Base-by-base conservation (phyloP, 1,140 invertebrate genomes). In the Campoletis sonorensis region DNA sequence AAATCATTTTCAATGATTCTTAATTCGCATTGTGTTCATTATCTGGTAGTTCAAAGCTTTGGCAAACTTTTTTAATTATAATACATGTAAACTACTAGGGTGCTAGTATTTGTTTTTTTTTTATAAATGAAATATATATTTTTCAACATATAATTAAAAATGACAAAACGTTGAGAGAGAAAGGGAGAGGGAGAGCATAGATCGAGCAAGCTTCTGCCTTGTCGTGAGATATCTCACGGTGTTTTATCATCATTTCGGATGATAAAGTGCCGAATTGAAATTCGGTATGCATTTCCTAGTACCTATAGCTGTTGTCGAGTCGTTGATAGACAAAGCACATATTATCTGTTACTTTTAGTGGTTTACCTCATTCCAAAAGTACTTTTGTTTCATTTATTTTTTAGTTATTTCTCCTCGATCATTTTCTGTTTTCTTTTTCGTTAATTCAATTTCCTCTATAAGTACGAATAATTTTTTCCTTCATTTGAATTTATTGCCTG, bases 291-390 rank as follows among this genome's bases (percentile, higher is more conserved):
- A 90, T 89, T 84, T 91, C 86, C 87, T 90, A 88, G 87, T 87
- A 90, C 86, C 86, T 81, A 79, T 79, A 81, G 89, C 91, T 92
- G 88, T 91, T 91, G 91, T 91, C 90, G 90, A 91, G 91, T 92
- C 91, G 91, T 91, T 92, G 91, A 92, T 91, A 92, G 91, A 92
- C 91, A 90, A 86, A 92, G 90, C 90, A 89, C 86, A 91, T 86
- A 86, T 87, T 86, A 85, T 84, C 84, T 84, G 33, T 84, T 83
- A 84, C 79, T 86, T 87, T 87, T 85, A 84, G 71, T 86, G 82
- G 86, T 86, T 86, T 85, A 82, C 83, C 49, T 80, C 72, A 79
- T 83, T 83, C 80, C 37, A 67, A 54, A 72, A n/a, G n/a, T n/a
- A n/a, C n/a, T n/a, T n/a, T n/a, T n/a, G n/a, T 76, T 70, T 79